Conservation (phyloP, 2,797 vertebrate species). For the Acipenser oxyrinchus region DNA sequence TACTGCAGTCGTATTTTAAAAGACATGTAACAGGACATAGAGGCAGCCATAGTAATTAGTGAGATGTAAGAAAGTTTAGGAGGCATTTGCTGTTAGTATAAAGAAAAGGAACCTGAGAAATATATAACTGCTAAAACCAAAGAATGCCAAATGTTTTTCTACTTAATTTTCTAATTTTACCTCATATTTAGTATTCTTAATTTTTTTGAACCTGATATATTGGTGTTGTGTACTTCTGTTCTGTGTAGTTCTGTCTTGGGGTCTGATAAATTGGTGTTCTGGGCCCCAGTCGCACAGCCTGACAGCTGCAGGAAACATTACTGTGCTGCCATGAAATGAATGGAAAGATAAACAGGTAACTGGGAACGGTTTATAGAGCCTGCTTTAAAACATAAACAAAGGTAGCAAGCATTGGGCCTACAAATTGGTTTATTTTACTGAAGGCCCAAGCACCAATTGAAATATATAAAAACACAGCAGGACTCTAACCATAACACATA, state of each 20-base stretch:
- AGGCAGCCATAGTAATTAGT: too few relatives aligned
- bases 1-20: too few relatives aligned
- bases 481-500: neutral
- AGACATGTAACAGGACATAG: too few relatives aligned
- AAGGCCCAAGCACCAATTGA: neutral
- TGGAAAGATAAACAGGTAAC: neutral
- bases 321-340: neutral
- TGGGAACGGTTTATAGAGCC: neutral
- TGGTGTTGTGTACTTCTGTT: neutral
- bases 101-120: too few relatives aligned
- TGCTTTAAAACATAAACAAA: neutral
- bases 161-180: too few relatives aligned
- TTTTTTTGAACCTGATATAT: too few relatives aligned
- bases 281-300: neutral
- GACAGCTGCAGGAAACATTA: neutral
- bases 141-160: too few relatives aligned
- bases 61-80: too few relatives aligned
- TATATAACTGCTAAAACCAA: too few relatives aligned
- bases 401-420: neutral
- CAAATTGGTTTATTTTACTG: slow-evolving; percentile 1
- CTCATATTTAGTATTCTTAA: too few relatives aligned
- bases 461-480: slow-evolving; percentile 1
- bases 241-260: neutral
- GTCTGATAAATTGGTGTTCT: neutral
- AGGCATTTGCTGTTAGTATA: too few relatives aligned